Base-by-base conservation (phyloP, 2,888 invertebrate genomes). In the Luperina nickerlii region DNA sequence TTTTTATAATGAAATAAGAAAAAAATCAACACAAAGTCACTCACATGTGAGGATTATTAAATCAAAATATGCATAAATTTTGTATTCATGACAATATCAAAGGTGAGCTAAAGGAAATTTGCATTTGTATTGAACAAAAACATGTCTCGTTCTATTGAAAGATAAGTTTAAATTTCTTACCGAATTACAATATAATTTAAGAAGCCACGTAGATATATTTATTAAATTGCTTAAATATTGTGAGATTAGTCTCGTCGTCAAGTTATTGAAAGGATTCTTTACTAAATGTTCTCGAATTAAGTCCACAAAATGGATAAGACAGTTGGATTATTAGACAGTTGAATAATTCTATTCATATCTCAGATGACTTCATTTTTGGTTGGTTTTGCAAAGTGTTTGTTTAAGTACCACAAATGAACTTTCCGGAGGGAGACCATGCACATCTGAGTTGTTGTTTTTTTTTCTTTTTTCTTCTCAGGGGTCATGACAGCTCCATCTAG, bases 1-100 rank as follows among this genome's bases (percentile, higher is more conserved):
- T 87, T 87, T 87, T 73, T 42, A 51, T 86, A 85, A 88, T 85
- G 71, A 88, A 88, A 88, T 85, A 83, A 86, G 79, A 88, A 89
- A 69, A 82, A 79, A 80, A 84, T 83, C 78, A 76, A 77, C 80
- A 86, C 76, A 68, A 81, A 85, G 84, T 87, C 87, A 86, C 86
- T 82, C 81, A 82, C 76, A 70, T 78, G 72, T 71, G n/a, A 69
- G 71, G 72, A 70, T 78, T 87, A 88, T 88, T 89, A 81, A 81
- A 88, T 84, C 63, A 84, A 87, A 86, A 88, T 85, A 87, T 78
- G 73, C 78, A 74, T 78, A 78, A 6, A 78, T 67, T 76, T 79
- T 66, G 69, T 86, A 82, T 85, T 85, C 87, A 78, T 79, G 69
- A 57, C 74, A 85, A 76, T 76, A 42, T 42, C 24, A 74, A 76